Evolutionary conservation across 2,113 vertebrate genomes (phyloP).

Genomic region (Otocyon megalotis): DNA sequence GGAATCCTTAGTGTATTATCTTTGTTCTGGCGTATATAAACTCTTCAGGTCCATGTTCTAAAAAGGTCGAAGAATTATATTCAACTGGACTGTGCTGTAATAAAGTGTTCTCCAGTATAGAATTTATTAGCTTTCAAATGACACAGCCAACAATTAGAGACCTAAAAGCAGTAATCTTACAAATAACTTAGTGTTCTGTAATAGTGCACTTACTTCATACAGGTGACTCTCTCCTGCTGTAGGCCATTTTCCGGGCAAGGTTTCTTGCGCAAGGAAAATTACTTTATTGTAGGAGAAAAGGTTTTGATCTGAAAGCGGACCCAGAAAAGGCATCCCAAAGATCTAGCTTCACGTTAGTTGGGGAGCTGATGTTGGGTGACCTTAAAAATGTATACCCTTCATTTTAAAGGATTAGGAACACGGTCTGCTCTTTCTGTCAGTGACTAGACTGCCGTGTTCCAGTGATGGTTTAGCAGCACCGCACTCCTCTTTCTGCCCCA

Average conservation of each 20-base stretch:
- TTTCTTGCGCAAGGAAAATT: conserved; percentile 36
- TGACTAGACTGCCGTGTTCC: not conserved
- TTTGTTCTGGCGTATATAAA: not conserved
- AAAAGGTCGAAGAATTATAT: conserved; percentile 4
- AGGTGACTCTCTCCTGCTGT: not conserved
- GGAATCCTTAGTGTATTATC: not conserved
- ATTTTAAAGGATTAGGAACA: not conserved
- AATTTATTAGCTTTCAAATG: conserved; percentile 49
- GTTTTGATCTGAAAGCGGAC: conserved; percentile 2
- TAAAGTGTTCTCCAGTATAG: not conserved
- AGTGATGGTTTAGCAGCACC: not conserved
- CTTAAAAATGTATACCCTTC: not conserved
- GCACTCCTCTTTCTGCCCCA: not conserved
- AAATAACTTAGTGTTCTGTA: not conserved
- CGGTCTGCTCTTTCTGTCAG: not conserved
- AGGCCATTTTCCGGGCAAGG: not conserved
- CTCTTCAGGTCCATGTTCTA: conserved; percentile 4
- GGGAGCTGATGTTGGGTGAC: not conserved
- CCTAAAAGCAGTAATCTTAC: conserved; percentile 38
- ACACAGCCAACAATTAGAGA: conserved; percentile 48
- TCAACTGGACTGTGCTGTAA: not conserved
- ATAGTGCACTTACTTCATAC: conserved; percentile 39
- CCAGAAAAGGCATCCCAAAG: not conserved
- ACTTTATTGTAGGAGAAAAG: not conserved
- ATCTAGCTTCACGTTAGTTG: not conserved